Percentiles rank a stretch among this genome's conserved stretches.
phyloP scores from a whole-genome alignment of 2,888 invertebrate genomes.

The Nineta flava region DNA sequence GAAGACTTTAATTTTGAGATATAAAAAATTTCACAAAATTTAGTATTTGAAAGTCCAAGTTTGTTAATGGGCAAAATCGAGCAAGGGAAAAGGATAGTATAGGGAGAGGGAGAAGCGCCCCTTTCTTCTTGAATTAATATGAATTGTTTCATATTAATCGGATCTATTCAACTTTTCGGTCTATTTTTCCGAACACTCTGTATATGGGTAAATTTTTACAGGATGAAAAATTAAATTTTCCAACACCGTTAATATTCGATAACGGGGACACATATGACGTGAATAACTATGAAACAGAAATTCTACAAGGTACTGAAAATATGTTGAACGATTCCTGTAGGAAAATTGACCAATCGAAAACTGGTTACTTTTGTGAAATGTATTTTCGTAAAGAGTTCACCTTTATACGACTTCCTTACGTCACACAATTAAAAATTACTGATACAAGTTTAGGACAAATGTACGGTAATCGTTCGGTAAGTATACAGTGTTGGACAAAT shows the following conservation, averaged over 20 bases:
- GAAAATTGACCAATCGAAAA: neutral
- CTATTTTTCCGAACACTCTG: no score
- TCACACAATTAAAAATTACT: slow-evolving; percentile 32
- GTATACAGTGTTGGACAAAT: slow-evolving; percentile 10
- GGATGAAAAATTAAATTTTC: neutral
- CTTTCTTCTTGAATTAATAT: no score
- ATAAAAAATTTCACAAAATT: no score
- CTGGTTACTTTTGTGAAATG: neutral
- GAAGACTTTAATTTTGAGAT: no score
- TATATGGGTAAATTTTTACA: no score
- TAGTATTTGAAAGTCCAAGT: no score
- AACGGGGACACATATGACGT: neutral
- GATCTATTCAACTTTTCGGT: no score
- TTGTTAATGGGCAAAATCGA: no score
- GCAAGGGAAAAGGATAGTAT: no score
- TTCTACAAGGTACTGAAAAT: neutral
- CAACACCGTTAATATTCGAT: neutral
- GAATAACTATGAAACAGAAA: neutral
- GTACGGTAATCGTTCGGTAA: slow-evolving; percentile 28
- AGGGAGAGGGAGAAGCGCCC: no score
- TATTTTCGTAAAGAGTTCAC: neutral
- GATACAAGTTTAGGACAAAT: slow-evolving; percentile 31
- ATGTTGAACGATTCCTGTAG: neutral
- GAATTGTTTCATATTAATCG: no score
- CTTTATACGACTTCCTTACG: slow-evolving; percentile 24